Percentiles rank a stretch among this genome's conserved stretches.
Evolutionary conservation across 2,888 invertebrate genomes (phyloP).

Genomic region (Latrodectus hesperus): DNA sequence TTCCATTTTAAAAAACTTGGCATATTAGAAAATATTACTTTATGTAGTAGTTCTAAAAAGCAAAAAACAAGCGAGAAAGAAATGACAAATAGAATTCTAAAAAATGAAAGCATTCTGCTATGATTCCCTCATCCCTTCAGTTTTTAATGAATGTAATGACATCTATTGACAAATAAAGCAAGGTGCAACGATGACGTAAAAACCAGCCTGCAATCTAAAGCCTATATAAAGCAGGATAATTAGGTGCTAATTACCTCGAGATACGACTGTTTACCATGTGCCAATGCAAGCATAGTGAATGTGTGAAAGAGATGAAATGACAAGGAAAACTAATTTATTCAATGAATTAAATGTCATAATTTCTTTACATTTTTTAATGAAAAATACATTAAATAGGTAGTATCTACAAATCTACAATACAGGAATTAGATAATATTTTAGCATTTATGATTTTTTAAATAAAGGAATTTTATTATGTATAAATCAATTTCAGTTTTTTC

Average conservation of each 20-base stretch:
- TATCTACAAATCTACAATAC: no score
- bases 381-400: no score
- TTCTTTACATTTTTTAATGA: not conserved
- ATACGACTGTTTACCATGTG: constrained; percentile 68
- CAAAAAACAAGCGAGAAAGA: constrained; percentile 27
- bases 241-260: constrained; percentile 67
- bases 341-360: constrained; percentile 13
- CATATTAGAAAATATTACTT: constrained; percentile 14
- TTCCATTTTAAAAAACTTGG: not conserved
- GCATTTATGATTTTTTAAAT: no score
- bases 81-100: constrained; percentile 3
- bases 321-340: constrained; percentile 56
- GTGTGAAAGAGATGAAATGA: constrained; percentile 62
- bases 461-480: no score
- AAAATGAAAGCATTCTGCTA: constrained; percentile 45
- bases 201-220: constrained; percentile 64
- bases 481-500: no score
- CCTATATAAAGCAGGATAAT: constrained; percentile 65
- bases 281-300: constrained; percentile 66
- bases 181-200: constrained; percentile 54
- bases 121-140: not conserved
- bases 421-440: no score
- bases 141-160: not conserved
- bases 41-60: constrained; percentile 27
- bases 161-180: constrained; percentile 64